Base-by-base conservation (phyloP, 2,797 vertebrate genomes). In the Gymnothorax reevesii region DNA sequence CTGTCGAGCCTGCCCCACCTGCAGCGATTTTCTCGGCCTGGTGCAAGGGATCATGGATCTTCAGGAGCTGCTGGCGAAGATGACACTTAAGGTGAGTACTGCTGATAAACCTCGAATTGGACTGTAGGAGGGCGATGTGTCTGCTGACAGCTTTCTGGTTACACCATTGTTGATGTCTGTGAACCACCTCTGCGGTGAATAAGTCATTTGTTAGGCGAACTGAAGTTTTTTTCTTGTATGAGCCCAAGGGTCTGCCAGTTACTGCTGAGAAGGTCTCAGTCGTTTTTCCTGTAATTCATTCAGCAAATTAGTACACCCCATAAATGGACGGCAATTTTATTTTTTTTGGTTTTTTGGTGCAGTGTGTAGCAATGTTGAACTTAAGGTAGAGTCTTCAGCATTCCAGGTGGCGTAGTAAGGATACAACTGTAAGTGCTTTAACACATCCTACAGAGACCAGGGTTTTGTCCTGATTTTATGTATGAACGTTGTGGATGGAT, bases 11-110 rank as follows among this genome's bases (percentile, higher is more conserved):
- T 99, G 98, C 91, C 98, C 98, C 3, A 98, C 98, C 88, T 99
- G 98, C 95, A 99, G 98, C 88, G 98, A 99, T 94, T 99, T 99
- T 94, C 95, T 99, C 91, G 98, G 97, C 93, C 96, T 99, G 88
- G 98, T 99, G 66, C 98, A 99, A 95, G 98, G 98, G 93, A 99
- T 99, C 92, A 99, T 99, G 98, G 98, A 99, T 94, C 96, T 99
- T 57, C 98, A 99, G 94, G 98, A 99, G 87, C 96, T 99, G 17
- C 93, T 99, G 89, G 97, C 98, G 88, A 99, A 98, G 95, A 99
- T 99, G 98, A 99, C 98, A 83, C 94, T 97, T 88, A 99, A 99
- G 95, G 98, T 99, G 95, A 93, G 96, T 95, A 90, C 85, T 59
- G 54, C 80, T 20, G 25, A 8, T 83, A 17, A 49, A 62, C 77